Conservation (phyloP, 2,113 vertebrate species). For the Lophura nycthemera region DNA sequence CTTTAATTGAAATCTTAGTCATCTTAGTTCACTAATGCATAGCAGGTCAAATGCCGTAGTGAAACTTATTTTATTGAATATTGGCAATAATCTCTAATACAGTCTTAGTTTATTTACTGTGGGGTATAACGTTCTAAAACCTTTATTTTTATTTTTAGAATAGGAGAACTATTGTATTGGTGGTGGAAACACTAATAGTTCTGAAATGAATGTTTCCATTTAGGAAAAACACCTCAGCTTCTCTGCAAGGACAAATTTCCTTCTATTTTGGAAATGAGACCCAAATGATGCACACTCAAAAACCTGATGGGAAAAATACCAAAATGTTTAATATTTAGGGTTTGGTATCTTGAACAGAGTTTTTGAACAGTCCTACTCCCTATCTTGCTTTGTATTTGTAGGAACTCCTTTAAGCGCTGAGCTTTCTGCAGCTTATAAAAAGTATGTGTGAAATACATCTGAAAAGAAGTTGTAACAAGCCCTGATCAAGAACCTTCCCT, state of each 20-base stretch:
- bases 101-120: not conserved
- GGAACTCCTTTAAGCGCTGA: not conserved
- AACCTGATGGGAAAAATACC: not conserved
- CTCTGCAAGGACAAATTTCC: not conserved
- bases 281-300: not conserved
- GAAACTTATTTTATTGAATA: not conserved
- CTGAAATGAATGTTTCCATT: not conserved
- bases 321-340: not conserved
- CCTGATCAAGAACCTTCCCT: not conserved
- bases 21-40: not conserved
- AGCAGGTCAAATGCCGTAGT: not conserved
- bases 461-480: not conserved
- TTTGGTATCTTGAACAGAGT: not conserved
- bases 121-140: not conserved
- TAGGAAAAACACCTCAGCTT: not conserved
- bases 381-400: not conserved
- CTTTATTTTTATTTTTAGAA: not conserved
- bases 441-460: not conserved
- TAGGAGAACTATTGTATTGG: not conserved
- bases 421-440: not conserved
- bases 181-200: not conserved
- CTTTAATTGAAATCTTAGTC: slow-evolving; percentile 45
- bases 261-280: not conserved
- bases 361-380: not conserved
- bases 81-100: not conserved